Percentiles rank a stretch among this genome's conserved stretches.
Evolutionary conservation across 2,888 invertebrate genomes (phyloP).

Genomic region (Melitaea athalia): DNA sequence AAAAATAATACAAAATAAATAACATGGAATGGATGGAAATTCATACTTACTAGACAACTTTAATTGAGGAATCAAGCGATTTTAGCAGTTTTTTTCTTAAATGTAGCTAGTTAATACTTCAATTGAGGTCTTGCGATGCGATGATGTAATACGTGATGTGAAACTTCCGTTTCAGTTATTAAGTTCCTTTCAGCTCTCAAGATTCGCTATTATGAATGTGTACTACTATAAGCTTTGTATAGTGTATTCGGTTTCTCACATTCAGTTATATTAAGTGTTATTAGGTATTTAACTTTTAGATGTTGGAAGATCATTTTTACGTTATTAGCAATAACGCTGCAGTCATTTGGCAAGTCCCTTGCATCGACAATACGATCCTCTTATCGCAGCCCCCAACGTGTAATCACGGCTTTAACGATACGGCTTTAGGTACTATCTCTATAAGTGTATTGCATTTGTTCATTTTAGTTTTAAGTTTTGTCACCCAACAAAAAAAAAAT

Average conservation of each 20-base stretch:
- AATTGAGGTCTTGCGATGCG: too few species aligned
- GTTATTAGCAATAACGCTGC: slow-evolving; percentile 1
- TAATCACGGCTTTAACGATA: background rate
- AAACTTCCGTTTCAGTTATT: too few species aligned
- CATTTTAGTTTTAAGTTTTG: background rate
- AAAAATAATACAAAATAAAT: too few species aligned
- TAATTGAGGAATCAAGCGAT: too few species aligned
- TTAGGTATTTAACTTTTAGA: background rate
- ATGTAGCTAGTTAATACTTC: too few species aligned
- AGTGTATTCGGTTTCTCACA: background rate
- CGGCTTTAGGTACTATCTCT: background rate
- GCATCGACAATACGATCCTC: background rate
- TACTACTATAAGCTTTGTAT: background rate
- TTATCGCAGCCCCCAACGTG: background rate
- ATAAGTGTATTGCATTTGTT: background rate
- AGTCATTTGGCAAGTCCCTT: background rate
- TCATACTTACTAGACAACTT: too few species aligned
- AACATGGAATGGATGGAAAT: too few species aligned
- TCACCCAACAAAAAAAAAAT: too few species aligned
- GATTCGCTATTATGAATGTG: background rate
- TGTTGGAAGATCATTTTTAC: background rate
- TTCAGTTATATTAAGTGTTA: too few species aligned
- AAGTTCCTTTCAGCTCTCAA: background rate
- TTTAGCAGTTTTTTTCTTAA: too few species aligned
- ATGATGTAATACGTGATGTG: too few species aligned